Evolutionary conservation across 2,888 invertebrate genomes (phyloP).

Genomic region (Agrochola lota): DNA sequence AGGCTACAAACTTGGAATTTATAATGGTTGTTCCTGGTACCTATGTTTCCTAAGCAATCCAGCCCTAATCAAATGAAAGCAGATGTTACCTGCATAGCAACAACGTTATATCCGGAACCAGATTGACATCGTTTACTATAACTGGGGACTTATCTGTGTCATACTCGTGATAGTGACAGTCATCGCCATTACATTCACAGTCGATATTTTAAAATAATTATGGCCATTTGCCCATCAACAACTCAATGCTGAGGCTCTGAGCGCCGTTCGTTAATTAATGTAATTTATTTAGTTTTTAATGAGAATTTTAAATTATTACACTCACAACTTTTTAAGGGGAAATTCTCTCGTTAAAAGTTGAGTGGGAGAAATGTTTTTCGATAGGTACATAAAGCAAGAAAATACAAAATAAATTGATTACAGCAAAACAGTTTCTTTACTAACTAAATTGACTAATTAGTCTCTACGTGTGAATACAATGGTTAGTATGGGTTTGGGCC

Average conservation of each 20-base stretch:
- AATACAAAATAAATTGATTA: not conserved
- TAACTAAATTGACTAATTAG: no score
- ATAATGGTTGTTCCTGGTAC: not conserved
- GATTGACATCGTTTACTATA: constrained; percentile 9
- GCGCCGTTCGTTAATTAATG: constrained; percentile 65
- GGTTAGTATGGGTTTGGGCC: no score
- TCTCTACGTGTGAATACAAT: no score
- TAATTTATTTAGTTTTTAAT: constrained; percentile 65
- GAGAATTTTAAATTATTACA: constrained; percentile 30
- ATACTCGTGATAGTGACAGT: constrained; percentile 36
- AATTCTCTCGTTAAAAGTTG: constrained; percentile 31
- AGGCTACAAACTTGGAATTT: not conserved
- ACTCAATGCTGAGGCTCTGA: constrained; percentile 43
- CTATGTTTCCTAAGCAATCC: not conserved
- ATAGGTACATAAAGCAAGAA: not conserved
- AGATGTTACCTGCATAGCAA: not conserved
- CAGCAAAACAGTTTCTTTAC: not conserved
- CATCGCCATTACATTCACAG: constrained; percentile 44
- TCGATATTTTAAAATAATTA: constrained; percentile 59
- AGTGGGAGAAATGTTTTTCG: constrained; percentile 6
- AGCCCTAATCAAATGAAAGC: not conserved
- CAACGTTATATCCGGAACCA: not conserved
- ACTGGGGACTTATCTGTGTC: constrained; percentile 8
- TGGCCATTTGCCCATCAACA: constrained; percentile 65
- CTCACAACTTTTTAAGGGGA: constrained; percentile 13